phyloP scores from a whole-genome alignment of 92 coral and sea anemone species.

The Zoanthus solanderi region DNA sequence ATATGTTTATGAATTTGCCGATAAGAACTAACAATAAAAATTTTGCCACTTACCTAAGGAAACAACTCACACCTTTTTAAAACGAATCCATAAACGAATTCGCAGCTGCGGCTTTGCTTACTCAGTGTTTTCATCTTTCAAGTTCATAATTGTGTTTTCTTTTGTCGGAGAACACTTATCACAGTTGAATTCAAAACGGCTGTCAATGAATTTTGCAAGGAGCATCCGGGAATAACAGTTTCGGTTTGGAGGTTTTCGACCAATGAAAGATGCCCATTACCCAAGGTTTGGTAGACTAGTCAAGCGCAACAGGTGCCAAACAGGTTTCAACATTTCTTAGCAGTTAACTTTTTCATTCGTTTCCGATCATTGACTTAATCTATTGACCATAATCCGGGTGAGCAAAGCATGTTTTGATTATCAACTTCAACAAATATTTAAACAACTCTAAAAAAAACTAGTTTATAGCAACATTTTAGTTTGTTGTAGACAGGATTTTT shows the following conservation, averaged over 20 bases:
- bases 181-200: neutral
- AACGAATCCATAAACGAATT: neutral
- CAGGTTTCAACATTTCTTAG: slow-evolving; percentile 29
- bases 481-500: too few relatives aligned
- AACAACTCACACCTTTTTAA: neutral
- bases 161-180: slow-evolving; percentile 2
- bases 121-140: slow-evolving; percentile 20
- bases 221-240: slow-evolving; percentile 22
- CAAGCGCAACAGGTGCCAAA: slow-evolving; percentile 24
- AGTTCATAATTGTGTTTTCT: slow-evolving; percentile 25
- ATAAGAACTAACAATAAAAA: neutral
- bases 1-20: neutral
- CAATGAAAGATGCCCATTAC: slow-evolving; percentile 13
- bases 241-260: neutral
- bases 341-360: neutral
- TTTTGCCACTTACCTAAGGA: neutral
- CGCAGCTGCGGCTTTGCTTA: neutral
- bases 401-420: too few relatives aligned
- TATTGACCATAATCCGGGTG: too few relatives aligned
- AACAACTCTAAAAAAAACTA: too few relatives aligned
- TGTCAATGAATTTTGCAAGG: slow-evolving; percentile 39
- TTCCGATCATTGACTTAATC: slow-evolving; percentile 9
- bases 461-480: too few relatives aligned
- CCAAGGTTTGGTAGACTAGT: neutral
- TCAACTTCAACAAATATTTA: too few relatives aligned